A percentile compares a stretch with the other conserved stretches of the same genome.
Evolutionary conservation across 1,140 invertebrate genomes (phyloP).

Genomic region (Formica selysi): DNA sequence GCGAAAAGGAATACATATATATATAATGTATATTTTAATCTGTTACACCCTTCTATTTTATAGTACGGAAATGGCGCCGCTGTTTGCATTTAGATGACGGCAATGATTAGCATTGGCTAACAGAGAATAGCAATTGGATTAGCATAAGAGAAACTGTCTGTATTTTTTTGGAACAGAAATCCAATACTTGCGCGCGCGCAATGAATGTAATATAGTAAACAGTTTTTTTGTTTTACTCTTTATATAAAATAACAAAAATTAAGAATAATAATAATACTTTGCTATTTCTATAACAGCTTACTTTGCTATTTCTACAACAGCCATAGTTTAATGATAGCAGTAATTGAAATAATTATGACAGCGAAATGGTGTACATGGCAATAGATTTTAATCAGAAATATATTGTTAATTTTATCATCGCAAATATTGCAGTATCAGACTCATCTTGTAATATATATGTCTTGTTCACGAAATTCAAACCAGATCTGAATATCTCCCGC

Average conservation of each 20-base stretch:
- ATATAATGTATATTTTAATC: background rate
- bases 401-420: slow-evolving; percentile 6
- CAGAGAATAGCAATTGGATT: slow-evolving; percentile 11
- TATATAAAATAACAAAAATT: background rate
- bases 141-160: background rate
- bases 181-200: background rate
- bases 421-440: background rate
- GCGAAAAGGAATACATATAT: background rate
- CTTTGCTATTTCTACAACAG: background rate
- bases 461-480: slow-evolving; percentile 42
- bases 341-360: background rate
- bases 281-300: background rate
- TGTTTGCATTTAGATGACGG: slow-evolving; percentile 36
- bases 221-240: background rate
- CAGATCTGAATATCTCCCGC: slow-evolving; percentile 27
- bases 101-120: slow-evolving; percentile 22
- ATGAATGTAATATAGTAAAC: background rate
- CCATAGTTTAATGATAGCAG: background rate
- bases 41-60: background rate
- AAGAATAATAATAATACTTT: background rate
- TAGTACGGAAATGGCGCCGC: background rate
- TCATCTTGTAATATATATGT: slow-evolving; percentile 12
- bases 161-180: slow-evolving; percentile 2
- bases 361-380: background rate
- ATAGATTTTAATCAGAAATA: background rate